These are phyloP conservation scores for Pogonocichla stellata DNA, from an alignment of 2,113 vertebrate genomes.

Conservation along the genomic window DNA sequence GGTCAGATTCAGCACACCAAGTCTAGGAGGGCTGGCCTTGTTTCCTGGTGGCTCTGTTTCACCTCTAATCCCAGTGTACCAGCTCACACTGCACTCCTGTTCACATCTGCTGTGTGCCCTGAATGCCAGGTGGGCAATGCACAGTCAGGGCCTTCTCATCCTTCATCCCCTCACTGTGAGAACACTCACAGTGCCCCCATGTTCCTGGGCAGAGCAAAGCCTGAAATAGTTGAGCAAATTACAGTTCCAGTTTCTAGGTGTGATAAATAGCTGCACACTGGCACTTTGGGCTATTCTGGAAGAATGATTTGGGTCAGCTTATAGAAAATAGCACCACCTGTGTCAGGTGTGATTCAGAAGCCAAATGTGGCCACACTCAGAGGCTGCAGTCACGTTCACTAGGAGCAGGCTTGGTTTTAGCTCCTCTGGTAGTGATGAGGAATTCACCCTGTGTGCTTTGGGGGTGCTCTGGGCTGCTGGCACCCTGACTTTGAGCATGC, in stretches of 20 bases:
- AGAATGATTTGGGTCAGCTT: background rate
- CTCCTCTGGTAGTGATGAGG: background rate
- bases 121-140: accelerated
- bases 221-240: background rate
- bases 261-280: background rate
- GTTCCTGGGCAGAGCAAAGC: background rate
- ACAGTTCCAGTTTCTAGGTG: background rate
- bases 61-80: background rate
- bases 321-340: background rate
- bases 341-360: background rate
- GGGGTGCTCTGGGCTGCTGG: background rate
- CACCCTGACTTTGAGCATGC: background rate
- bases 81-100: background rate
- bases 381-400: background rate
- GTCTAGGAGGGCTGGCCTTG: background rate
- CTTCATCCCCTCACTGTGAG: accelerated
- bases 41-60: background rate
- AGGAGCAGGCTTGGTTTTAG: background rate
- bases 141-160: background rate
- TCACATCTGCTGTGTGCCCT: background rate
- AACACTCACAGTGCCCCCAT: background rate
- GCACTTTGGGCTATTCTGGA: background rate
- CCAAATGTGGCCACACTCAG: background rate
- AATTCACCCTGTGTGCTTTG: background rate
- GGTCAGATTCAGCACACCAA: background rate